A percentile compares a stretch with the other conserved stretches of the same genome.
Evolutionary conservation across 1,140 invertebrate species (phyloP).

Genomic region (Drosophila nasuta): DNA sequence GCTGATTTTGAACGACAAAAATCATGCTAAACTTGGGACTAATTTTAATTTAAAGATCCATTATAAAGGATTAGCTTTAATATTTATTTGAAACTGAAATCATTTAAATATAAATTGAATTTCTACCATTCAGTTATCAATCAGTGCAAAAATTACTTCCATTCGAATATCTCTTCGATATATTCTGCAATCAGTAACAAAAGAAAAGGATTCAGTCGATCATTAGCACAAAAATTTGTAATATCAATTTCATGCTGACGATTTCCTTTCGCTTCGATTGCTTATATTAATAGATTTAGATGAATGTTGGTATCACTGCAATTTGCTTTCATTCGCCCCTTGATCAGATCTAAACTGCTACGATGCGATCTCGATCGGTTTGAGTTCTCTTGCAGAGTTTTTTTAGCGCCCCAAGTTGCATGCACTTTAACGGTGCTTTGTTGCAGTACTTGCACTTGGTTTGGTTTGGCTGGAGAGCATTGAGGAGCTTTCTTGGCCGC

Average conservation of each 20-base stretch:
- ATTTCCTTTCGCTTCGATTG: constrained; percentile 7
- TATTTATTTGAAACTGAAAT: too few species aligned
- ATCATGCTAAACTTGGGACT: too few species aligned
- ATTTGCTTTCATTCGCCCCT: constrained; percentile 3
- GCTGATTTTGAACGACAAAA: too few species aligned
- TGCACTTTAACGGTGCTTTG: constrained; percentile 63
- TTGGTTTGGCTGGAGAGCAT: too few species aligned
- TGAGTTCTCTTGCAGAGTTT: constrained; percentile 11
- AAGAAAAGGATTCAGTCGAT: too few species aligned
- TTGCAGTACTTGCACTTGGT: constrained; percentile 16
- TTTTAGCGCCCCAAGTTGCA: constrained; percentile 41
- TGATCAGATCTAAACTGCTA: constrained; percentile 10
- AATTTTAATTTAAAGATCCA: not conserved
- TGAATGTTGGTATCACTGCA: constrained; percentile 1
- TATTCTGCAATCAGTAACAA: too few species aligned
- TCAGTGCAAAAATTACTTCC: too few species aligned
- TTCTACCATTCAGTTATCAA: too few species aligned
- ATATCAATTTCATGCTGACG: not conserved
- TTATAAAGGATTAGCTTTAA: too few species aligned
- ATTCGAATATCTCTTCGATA: too few species aligned
- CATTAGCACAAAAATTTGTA: not conserved
- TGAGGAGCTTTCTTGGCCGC: constrained; percentile 66
- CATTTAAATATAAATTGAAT: too few species aligned
- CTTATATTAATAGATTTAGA: constrained; percentile 20
- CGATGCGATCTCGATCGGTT: constrained; percentile 3